Base-by-base conservation (phyloP, 2,797 vertebrate species). In the Aplochiton taeniatus region DNA sequence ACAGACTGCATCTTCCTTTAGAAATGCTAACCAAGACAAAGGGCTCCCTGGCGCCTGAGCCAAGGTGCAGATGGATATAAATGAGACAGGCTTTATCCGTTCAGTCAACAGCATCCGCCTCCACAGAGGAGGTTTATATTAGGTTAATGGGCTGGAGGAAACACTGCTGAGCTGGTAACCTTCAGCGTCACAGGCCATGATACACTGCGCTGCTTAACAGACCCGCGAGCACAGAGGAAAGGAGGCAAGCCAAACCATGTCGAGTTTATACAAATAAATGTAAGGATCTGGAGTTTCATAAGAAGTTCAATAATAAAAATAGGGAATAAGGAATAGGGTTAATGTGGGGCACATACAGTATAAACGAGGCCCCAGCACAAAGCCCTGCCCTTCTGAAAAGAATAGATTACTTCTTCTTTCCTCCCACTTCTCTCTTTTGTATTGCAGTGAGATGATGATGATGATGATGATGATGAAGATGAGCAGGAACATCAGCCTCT, bases 381-480 rank as follows among this genome's bases (percentile, higher is more conserved):
- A 31, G 31, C 31, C 31, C 31, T 31, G 2, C 31, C 2, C 31
- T n/a, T 31, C 31, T 31, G 6, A 31, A 31, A 31, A 31, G 31
- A 31, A 2, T 3, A 31, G 3, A 6, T 31, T 31, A 2, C 6
- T 31, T 31, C 3, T 31, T 31, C 31, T 31, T 6, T 6, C 2
- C 31, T 31, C 31, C 47, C 11, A 54, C 18, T 19, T 20, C 11
- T 41, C 31, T 31, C 54, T 42, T 58, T 5, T 31, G 31, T 31
- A 31, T 31, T 31, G 31, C 31, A 31, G n/a, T n/a, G 31, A 31
- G 31, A 31, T 31, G 31, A 31, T 6, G 31, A 31, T 31, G 31
- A 6, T 31, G 78, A 84, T n/a, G n/a, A n/a, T 84, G 69, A 80
- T 57, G 65, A 92, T 90, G 85, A 82, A 89, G 87, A 85, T 87